Percentiles rank a stretch among this genome's conserved stretches.
Conservation (phyloP, 2,797 vertebrate genomes). For the Lepilemur septentrionalis region DNA sequence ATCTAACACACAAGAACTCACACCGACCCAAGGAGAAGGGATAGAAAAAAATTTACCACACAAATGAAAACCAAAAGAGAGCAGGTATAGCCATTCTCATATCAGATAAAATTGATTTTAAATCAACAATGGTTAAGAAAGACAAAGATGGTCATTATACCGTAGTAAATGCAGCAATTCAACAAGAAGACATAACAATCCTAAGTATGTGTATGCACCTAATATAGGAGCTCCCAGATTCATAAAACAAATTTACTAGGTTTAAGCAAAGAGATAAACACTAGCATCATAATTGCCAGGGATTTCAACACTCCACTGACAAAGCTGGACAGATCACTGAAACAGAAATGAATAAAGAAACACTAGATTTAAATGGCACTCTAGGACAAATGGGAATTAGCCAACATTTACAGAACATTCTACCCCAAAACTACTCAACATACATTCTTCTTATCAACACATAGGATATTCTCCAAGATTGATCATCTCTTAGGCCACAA, state of each 20-base stretch:
- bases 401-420: neutral
- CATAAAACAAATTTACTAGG: neutral
- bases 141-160: neutral
- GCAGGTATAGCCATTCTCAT: neutral
- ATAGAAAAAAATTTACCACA: neutral
- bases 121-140: neutral
- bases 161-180: neutral
- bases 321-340: neutral
- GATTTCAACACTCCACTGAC: neutral
- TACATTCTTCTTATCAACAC: neutral
- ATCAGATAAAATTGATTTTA: neutral
- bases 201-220: neutral
- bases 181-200: neutral
- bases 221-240: neutral
- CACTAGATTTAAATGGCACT: neutral
- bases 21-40: neutral
- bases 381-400: neutral
- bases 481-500: neutral
- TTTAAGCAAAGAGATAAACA: neutral
- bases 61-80: neutral
- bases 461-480: neutral
- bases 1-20: neutral
- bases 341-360: neutral
- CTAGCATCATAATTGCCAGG: neutral
- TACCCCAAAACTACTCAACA: neutral